phyloP scores from a whole-genome alignment of 2,888 invertebrate species.

The Ophion ellenae region DNA sequence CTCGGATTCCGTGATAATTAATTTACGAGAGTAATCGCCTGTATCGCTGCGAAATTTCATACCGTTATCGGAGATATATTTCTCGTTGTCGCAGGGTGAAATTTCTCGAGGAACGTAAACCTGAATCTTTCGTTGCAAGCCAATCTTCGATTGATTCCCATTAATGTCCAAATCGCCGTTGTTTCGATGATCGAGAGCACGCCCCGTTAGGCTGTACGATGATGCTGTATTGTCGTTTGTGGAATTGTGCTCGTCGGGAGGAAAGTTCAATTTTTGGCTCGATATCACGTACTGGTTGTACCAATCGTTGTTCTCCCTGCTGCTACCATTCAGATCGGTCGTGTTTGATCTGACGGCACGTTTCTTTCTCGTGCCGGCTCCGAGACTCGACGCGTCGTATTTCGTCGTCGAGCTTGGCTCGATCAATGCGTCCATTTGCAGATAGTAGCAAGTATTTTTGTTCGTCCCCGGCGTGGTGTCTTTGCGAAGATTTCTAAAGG shows the following conservation, averaged over 20 bases:
- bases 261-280: slow-evolving; percentile 29
- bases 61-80: slow-evolving; percentile 48
- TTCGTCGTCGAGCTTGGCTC: slow-evolving; percentile 41
- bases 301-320: slow-evolving; percentile 79
- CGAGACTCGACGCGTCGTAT: slow-evolving; percentile 70
- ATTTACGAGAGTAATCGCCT: slow-evolving; percentile 31
- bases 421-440: slow-evolving; percentile 19
- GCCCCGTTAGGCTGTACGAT: slow-evolving; percentile 61
- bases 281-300: slow-evolving; percentile 64
- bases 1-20: slow-evolving; percentile 14
- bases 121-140: slow-evolving; percentile 69
- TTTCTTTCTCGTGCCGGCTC: slow-evolving; percentile 87
- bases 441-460: slow-evolving; percentile 79
- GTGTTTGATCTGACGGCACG: slow-evolving; percentile 93
- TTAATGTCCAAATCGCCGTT: slow-evolving; percentile 72
- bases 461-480: slow-evolving; percentile 84
- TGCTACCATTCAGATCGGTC: slow-evolving; percentile 92
- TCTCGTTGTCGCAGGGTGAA: slow-evolving; percentile 43
- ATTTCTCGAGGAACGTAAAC: slow-evolving; percentile 69
- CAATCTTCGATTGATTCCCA: slow-evolving; percentile 72
- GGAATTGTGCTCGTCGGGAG: slow-evolving; percentile 44
- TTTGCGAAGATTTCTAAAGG: slow-evolving; percentile 93
- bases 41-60: slow-evolving; percentile 56
- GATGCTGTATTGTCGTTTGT: slow-evolving; percentile 59
- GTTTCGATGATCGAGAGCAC: slow-evolving; percentile 46